Percentiles rank a stretch among this genome's conserved stretches.
Conservation (phyloP, 2,113 vertebrate species). For the Cepphus grylle region DNA sequence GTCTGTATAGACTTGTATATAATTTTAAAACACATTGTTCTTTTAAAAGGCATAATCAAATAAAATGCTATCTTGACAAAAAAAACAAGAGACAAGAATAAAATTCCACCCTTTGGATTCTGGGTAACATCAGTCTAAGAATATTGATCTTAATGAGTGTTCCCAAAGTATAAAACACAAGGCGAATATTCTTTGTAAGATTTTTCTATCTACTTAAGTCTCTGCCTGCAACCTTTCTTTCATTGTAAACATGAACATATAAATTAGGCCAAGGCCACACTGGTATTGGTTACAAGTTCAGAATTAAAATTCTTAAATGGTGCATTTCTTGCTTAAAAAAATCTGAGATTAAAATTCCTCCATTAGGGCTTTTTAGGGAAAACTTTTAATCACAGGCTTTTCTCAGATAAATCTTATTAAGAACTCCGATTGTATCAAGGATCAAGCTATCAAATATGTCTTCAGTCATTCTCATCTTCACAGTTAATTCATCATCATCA, state of each 20-base stretch:
- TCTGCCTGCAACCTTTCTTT: neutral
- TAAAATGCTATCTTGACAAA: neutral
- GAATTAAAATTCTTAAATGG: neutral
- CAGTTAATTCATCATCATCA: conserved; percentile 61
- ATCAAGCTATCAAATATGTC: conserved; percentile 72
- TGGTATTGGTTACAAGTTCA: neutral
- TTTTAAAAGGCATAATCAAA: neutral
- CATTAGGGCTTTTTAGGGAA: neutral
- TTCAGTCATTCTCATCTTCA: conserved; percentile 71
- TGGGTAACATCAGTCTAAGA: neutral
- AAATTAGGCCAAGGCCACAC: neutral
- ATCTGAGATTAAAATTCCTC: neutral
- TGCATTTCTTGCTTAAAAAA: neutral
- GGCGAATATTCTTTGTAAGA: neutral
- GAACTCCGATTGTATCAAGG: conserved; percentile 68
- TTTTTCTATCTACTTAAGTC: neutral
- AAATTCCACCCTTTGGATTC: neutral
- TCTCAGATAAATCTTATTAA: conserved; percentile 58
- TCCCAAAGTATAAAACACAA: neutral
- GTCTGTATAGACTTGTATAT: neutral
- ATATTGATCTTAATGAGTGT: neutral
- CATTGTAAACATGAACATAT: neutral
- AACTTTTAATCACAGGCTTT: neutral
- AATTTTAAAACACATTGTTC: neutral
- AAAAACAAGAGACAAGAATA: neutral